phyloP scores from a whole-genome alignment of 2,888 invertebrate genomes.

The Trachelus troglodyta region DNA sequence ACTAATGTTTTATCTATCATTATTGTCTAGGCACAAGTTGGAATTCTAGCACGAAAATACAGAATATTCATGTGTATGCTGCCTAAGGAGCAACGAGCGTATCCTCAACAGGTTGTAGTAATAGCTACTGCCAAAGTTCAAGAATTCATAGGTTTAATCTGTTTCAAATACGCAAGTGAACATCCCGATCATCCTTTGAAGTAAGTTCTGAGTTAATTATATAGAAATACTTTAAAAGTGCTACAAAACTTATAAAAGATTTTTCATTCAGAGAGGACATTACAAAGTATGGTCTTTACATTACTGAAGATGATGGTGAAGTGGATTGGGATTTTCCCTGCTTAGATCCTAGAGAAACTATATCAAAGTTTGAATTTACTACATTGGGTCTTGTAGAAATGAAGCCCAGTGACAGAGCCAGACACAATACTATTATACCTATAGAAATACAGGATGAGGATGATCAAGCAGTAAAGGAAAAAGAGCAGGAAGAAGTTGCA shows the following conservation, averaged over 20 bases:
- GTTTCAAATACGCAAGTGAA: constrained; percentile 78
- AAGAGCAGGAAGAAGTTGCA: constrained; percentile 53
- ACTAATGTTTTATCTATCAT: constrained; percentile 8
- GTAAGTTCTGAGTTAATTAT: constrained; percentile 44
- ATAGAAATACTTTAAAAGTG: not conserved
- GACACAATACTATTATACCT: constrained; percentile 48
- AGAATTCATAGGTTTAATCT: constrained; percentile 92
- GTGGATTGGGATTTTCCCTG: constrained; percentile 94
- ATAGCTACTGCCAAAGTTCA: constrained; percentile 86
- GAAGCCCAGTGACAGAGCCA: constrained; percentile 66
- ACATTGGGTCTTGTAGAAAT: constrained; percentile 89
- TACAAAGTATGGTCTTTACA: constrained; percentile 86
- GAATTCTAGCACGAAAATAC: constrained; percentile 83
- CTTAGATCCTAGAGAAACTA: constrained; percentile 86
- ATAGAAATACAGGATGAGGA: constrained; percentile 63
- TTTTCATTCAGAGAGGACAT: constrained; percentile 67
- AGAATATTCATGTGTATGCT: constrained; percentile 92
- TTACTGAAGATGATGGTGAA: constrained; percentile 97
- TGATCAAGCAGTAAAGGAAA: constrained; percentile 45
- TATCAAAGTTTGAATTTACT: constrained; percentile 92
- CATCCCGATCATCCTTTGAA: constrained; percentile 64
- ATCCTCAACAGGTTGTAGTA: constrained; percentile 86
- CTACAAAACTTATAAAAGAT: constrained; percentile 7
- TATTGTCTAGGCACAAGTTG: constrained; percentile 73
- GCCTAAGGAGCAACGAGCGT: constrained; percentile 81